Base-by-base conservation (phyloP, 2,113 vertebrate species). In the Turnix velox region DNA sequence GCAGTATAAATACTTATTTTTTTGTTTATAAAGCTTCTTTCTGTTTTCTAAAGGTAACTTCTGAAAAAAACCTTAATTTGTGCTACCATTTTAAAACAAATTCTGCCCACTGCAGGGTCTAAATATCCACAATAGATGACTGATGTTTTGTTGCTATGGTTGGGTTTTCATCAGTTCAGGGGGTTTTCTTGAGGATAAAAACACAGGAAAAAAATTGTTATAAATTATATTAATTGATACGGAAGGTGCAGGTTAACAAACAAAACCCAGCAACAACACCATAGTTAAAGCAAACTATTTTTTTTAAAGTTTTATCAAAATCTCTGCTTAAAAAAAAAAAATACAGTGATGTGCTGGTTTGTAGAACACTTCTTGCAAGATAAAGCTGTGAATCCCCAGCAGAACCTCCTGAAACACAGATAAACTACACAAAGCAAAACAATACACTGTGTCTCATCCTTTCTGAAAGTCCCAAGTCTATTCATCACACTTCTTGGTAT, bases 371-470 rank as follows among this genome's bases (percentile, higher is more conserved):
- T 88, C 72, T 84, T 69, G 40, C 71, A 84, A 94, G 37, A 58
- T 52, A 85, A 88, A 94, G 79, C 81, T 73, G 85, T 87, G 89
- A 92, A 96, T 95, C 88, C 93, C 75, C 93, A 93, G 91, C 67
- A 87, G 69, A 96, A 68, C 42, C 74, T 89, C 82, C 92, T 18
- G n/a, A 95, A 95, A 81, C 48, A 67, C 66, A 96, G 91, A 86
- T 94, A 94, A 95, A 95, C 94, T n/a, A n/a, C 67, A 93, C 92
- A 96, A 90, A 93, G 51, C 54, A 97, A 89, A 55, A 48, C 81
- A 94, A 31, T 51, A 20, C 68, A 40, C 51, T 66, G 77, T 82
- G 77, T 57, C 87, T 84, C 91, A 59, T 81, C 65, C 92, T 95
- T 96, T 95, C 80, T 92, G 87, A 95, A 96, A 94, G 84, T 92